A percentile compares a stretch with the other conserved stretches of the same genome.
Evolutionary conservation across 2,113 vertebrate species (phyloP).

Genomic region (Hylia prasina): DNA sequence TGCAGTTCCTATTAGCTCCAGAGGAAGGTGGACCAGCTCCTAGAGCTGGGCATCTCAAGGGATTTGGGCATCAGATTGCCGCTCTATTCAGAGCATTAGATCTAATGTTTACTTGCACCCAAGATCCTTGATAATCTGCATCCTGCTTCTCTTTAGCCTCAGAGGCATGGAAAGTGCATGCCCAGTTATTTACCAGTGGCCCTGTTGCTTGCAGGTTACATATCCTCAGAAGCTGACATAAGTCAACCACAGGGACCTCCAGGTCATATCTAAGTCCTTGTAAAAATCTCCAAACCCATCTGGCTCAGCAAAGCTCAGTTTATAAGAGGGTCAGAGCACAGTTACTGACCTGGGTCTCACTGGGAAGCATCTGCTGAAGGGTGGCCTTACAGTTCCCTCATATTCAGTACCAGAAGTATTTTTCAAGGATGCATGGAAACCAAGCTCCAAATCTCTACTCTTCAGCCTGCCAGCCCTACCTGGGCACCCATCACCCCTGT

Average conservation of each 20-base stretch:
- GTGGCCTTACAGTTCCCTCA: background rate
- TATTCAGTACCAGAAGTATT: background rate
- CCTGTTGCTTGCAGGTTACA: background rate
- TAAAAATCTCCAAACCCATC: background rate
- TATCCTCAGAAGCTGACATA: background rate
- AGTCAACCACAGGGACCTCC: background rate
- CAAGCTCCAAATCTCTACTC: background rate
- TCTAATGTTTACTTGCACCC: background rate
- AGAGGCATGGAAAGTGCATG: background rate
- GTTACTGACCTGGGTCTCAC: background rate
- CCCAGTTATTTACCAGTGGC: background rate
- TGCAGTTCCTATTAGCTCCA: background rate
- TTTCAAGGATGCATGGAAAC: background rate
- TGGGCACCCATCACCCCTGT: background rate
- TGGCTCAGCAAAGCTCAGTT: background rate
- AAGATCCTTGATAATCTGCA: background rate
- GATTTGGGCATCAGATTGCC: background rate
- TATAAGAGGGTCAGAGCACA: background rate
- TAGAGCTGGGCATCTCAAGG: background rate
- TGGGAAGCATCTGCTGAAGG: background rate
- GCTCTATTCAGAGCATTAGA: background rate
- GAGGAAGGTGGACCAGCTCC: background rate
- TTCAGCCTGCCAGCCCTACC: background rate
- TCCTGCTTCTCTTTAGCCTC: background rate
- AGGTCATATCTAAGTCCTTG: fast-evolving